Base-by-base conservation (phyloP, 2,797 vertebrate species). In the Cossypha polioptera region DNA sequence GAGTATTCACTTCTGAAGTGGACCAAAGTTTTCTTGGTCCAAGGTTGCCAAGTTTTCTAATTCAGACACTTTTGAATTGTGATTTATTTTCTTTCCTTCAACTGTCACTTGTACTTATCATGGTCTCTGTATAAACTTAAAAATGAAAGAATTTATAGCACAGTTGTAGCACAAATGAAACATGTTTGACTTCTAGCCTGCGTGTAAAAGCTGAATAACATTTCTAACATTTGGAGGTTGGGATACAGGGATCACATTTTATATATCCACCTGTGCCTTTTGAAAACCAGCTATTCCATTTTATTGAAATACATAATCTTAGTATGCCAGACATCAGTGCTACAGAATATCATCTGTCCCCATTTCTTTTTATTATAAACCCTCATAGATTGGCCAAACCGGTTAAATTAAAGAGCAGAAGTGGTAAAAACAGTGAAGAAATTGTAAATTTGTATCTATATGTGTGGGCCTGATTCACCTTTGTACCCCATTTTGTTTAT, bases 91-190 rank as follows among this genome's bases (percentile, higher is more conserved):
- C 38, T 82, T 93, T 92, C 67, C 74, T 87, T 90, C 35, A 68
- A 40, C 35, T 58, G 29, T 61, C 81, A 22, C 75, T 94, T 22
- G 8, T 47, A 88, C 75, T 95, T 96, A 50, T 13, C 36, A n/a
- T 48, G 11, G 42, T 91, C n/a, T 57, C 53, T n/a, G 35, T 91
- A 72, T 54, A 82, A 90, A 83, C 47, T 80, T 90, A 40, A 91
- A 94, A 97, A 94, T 74, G 72, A 77, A 97, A 89, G 57, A 89
- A 94, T 87, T 86, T 92, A 74, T 85, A 58, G 77, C 21, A 87
- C 19, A 77, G 55, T 83, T 65, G 77, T 17, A 95, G 47, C 21
- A 65, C n/a, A 55, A 89, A 66, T 81, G 54, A 88, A 96, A 36
- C 77, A 92, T 96, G 61, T 92, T 96, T 87, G 75, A 91, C 94